Evolutionary conservation across 2,888 invertebrate species (phyloP), one percentile per base, ranked within the genome.

Genomic region (Dendrolimus pini): DNA sequence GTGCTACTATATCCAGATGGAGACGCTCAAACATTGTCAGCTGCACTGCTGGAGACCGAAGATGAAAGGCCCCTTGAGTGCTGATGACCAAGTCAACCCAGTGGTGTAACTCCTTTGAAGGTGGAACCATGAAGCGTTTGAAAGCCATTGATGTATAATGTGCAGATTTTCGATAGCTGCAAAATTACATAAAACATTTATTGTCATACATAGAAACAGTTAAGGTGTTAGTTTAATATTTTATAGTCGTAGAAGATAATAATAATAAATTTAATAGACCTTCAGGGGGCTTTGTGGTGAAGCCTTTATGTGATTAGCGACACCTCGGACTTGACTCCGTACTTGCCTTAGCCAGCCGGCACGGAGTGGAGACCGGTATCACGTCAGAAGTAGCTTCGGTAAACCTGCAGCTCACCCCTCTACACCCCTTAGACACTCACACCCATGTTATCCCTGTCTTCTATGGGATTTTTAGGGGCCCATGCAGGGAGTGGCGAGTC

Each of bases 11-110:
- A 60, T 84, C 83, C 10, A 82, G 58, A 52, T 82, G 65, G 47
- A 72, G 65, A 47, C 71, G 66, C 56, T 81, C 74, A 18, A 70
- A 54, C 9, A 59, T 56, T 2, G 72, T 66, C 12, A 80, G 64
- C 10, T 60, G 63, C 0, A 74, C 61, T 0, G 76, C 77, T 0
- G 78, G 74, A 0, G 80, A 78, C 9, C 74, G 77, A 1, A 83
- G 74, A 56, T 76, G 74, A 0, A 41, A 10, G 0, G 72, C 77
- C 9, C 80, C 82, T 3, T 63, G 60, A 0, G 76, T 72, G 7
- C 60, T 61, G 12, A 73, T 62, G 30, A 74, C 77, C 54, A 72
- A 63, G 59, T 78, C 69, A 7, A 77, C 59, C 80, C 79, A 80
- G 60, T 78, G 67, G 7, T 74, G 61, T 55, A 83, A 60, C 59